Base-by-base conservation (phyloP, 2,888 invertebrate species). In the Piscicola geometra region DNA sequence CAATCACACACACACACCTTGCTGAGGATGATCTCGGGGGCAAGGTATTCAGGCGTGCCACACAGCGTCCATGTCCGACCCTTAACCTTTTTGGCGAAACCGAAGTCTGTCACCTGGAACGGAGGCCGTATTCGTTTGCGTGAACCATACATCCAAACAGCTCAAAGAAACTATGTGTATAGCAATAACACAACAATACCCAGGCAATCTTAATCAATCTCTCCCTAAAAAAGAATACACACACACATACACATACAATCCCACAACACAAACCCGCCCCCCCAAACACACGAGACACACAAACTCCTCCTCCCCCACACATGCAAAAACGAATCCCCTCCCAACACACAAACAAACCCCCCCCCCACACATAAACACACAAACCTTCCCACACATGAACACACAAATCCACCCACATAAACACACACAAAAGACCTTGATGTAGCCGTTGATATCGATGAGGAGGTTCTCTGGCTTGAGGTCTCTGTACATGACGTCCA, bases 11-110 rank as follows among this genome's bases (percentile, higher is more conserved):
- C 41, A 41, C 41, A 97, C 97, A 88, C 88, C 86, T 89, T 89
- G 82, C 88, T 88, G 76, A 89, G 86, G 81, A 89, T 89, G 80
- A 89, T 88, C 84, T 89, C 89, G 56, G 89, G 89, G 25, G 89
- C 89, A 75, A 89, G 83, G 82, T 89, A 89, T 86, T 99, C 98
- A 33, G 99, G 99, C 60, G 98, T 99, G 78, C 98, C 98, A 87
- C 98, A 99, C 76, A 99, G 87, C 77, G 98, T 99, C 98, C 98
- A 99, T 88, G 99, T 99, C 86, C 98, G 91, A n/a, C 98, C 98
- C 87, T 97, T 98, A 77, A 99, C 97, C 81, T 94, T 90, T 87
- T 99, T 99, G 79, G 98, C 97, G 86, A 99, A 99, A 78, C 99
- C 99, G 87, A 99, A 99, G 87, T 99, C 99, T 81, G 99, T 99